Evolutionary conservation across 2,888 invertebrate species (phyloP).

Genomic region (Trissoscelio sp.): DNA sequence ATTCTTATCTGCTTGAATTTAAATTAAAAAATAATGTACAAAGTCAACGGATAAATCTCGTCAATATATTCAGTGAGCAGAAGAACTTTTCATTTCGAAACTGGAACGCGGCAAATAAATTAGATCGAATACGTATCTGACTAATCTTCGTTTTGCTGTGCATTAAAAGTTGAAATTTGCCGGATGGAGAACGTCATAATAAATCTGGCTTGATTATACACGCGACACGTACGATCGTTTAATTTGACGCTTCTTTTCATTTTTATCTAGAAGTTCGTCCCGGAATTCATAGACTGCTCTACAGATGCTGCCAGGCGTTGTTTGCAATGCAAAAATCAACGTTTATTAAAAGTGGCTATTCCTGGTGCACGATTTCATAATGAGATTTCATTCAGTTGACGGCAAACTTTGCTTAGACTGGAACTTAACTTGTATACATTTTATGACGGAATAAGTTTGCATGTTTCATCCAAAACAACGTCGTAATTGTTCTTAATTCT

Average conservation of each 20-base stretch:
- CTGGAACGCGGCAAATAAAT: conserved; percentile 14
- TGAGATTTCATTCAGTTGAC: conserved; percentile 1
- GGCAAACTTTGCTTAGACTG: conserved; percentile 36
- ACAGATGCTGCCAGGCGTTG: conserved; percentile 76
- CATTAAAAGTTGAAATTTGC: conserved; percentile 13
- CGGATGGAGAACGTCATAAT: conserved; percentile 65
- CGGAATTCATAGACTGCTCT: conserved; percentile 72
- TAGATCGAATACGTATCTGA: conserved; percentile 19
- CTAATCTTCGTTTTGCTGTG: conserved; percentile 13
- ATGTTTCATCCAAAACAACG: conserved; percentile 23
- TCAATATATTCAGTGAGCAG: background rate
- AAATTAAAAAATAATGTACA: conserved; percentile 3
- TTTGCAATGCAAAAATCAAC: conserved; percentile 79
- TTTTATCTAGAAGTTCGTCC: conserved; percentile 41
- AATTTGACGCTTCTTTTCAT: conserved; percentile 70
- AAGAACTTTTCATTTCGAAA: background rate
- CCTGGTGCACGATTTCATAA: conserved; percentile 39
- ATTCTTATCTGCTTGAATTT: background rate
- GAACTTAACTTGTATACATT: conserved; percentile 30
- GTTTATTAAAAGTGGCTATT: conserved; percentile 76
- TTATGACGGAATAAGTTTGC: conserved; percentile 35
- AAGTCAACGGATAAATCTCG: background rate
- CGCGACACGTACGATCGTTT: conserved; percentile 68
- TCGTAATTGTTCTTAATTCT: background rate
- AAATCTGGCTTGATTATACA: conserved; percentile 75